Conservation (phyloP, 2,888 invertebrate genomes). For the Cryptus viduatorius region DNA sequence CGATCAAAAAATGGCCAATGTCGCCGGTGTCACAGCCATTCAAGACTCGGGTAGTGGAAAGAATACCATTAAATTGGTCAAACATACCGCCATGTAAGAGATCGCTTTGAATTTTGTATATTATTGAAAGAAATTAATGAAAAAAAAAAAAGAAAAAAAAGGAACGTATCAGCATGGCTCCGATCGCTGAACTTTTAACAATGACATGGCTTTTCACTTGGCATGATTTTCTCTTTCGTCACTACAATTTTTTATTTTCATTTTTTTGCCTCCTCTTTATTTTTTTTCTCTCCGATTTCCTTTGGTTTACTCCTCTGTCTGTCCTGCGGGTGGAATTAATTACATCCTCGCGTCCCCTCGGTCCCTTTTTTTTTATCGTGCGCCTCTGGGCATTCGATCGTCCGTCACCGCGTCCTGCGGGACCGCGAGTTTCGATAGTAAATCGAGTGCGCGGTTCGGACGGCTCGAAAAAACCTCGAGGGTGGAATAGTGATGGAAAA, state of each 20-base stretch:
- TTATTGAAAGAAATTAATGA: conserved; percentile 47
- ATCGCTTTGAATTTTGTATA: conserved; percentile 67
- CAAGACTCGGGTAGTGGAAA: conserved; percentile 85
- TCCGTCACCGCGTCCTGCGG: conserved; percentile 49
- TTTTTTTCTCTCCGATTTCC: conserved; percentile 25
- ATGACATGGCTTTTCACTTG: conserved; percentile 81
- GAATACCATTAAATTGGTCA: conserved; percentile 85
- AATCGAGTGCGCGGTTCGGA: conserved; percentile 46
- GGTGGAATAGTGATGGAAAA: conserved; percentile 11
- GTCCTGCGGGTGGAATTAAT: conserved; percentile 64
- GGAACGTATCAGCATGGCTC: conserved; percentile 69
- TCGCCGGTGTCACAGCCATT: conserved; percentile 84
- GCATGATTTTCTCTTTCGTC: conserved; percentile 77
- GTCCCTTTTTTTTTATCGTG: conserved; percentile 53
- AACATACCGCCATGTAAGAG: conserved; percentile 84
- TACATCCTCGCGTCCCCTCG: conserved; percentile 48
- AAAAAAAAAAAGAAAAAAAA: conserved; percentile 62
- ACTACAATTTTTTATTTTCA: conserved; percentile 53
- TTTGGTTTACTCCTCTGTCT: conserved; percentile 53
- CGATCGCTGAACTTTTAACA: conserved; percentile 56
- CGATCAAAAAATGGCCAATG: conserved; percentile 93
- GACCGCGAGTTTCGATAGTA: conserved; percentile 51
- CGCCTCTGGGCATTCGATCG: conserved; percentile 46
- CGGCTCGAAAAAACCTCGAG: conserved; percentile 30
- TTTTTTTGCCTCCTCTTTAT: conserved; percentile 46